phyloP scores from a whole-genome alignment of 1,140 invertebrate genomes.

The Polypedilum pembai region DNA sequence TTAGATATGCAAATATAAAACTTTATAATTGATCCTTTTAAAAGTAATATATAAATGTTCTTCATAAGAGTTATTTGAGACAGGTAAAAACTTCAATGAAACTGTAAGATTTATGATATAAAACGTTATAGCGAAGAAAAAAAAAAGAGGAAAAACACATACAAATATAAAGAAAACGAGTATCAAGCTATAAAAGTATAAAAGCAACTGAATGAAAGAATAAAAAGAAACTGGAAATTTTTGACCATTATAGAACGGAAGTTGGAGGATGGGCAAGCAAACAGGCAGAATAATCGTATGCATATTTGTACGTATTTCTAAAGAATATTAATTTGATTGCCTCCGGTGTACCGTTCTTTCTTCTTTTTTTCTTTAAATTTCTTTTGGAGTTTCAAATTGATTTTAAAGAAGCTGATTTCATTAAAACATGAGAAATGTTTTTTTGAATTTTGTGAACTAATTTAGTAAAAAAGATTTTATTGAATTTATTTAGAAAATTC shows the following conservation, averaged over 20 bases:
- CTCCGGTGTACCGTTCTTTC: neutral
- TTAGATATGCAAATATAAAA: too few species aligned
- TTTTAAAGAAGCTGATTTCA: neutral
- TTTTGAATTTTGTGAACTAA: neutral
- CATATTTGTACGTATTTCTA: conserved; percentile 23
- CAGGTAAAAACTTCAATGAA: too few species aligned
- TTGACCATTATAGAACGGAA: conserved; percentile 25
- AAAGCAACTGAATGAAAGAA: neutral
- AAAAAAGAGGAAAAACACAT: neutral
- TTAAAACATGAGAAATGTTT: neutral
- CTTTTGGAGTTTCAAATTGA: neutral
- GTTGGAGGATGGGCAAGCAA: conserved; percentile 15
- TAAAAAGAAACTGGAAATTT: conserved; percentile 23
- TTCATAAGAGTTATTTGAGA: too few species aligned
- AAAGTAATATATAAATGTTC: too few species aligned
- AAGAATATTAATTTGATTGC: conserved; percentile 13
- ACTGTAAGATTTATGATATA: too few species aligned
- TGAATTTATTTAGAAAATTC: too few species aligned
- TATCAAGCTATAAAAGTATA: neutral
- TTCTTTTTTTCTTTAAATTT: neutral
- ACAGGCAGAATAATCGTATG: neutral
- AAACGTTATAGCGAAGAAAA: neutral
- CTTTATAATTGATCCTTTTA: too few species aligned
- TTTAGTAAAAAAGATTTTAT: too few species aligned
- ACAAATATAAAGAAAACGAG: neutral